Conservation (phyloP, 2,113 vertebrate species). For the Perca fluviatilis region DNA sequence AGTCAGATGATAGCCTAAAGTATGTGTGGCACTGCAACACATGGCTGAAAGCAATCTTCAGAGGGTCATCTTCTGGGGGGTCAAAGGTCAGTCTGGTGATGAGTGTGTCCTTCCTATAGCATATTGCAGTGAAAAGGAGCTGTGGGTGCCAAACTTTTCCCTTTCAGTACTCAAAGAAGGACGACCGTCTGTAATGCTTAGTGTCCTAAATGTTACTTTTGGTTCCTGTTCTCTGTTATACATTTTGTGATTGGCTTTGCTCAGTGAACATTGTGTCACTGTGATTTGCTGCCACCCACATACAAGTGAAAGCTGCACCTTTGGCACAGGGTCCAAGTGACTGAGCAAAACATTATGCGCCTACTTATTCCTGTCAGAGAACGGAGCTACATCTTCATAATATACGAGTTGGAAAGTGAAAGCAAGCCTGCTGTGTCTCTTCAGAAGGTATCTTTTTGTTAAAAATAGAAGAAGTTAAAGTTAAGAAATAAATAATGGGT, state of each 20-base stretch:
- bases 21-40: constrained; percentile 19
- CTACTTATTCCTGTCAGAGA: background rate
- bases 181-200: background rate
- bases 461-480: background rate
- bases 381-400: background rate
- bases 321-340: background rate
- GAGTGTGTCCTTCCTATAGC: background rate
- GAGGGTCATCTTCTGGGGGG: constrained; percentile 9
- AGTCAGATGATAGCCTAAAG: constrained; percentile 11
- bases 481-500: background rate
- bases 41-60: constrained; percentile 37
- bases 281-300: background rate
- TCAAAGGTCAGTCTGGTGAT: constrained; percentile 35
- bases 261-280: background rate
- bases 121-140: constrained; percentile 16
- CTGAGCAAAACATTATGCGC: background rate
- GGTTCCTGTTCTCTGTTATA: background rate
- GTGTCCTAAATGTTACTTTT: background rate
- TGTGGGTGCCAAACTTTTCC: background rate
- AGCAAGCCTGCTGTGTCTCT: constrained; percentile 3
- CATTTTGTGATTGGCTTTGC: background rate
- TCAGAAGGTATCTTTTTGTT: background rate
- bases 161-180: background rate
- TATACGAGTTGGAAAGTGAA: background rate
- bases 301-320: constrained; percentile 7